A percentile compares a stretch with the other conserved stretches of the same genome.
These are phyloP conservation scores for Coreius guichenoti DNA, from an alignment of 2,797 vertebrate species.

Conservation along the genomic window DNA sequence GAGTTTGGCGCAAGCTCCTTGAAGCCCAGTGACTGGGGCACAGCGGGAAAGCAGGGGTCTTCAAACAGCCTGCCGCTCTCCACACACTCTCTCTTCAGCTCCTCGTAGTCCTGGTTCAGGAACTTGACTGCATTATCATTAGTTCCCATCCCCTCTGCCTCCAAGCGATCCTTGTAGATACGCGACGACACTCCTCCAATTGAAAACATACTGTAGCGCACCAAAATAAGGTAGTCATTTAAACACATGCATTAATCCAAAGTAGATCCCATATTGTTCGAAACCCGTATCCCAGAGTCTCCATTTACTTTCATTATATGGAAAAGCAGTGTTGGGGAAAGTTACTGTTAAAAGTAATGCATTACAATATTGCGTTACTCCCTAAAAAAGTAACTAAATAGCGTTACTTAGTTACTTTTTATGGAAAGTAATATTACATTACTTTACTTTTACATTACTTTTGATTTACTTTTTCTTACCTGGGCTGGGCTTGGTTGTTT, in stretches of 20 bases:
- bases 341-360: too few species aligned
- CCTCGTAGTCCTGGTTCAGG: slow-evolving; percentile 83
- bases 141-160: slow-evolving; percentile 80
- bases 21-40: slow-evolving; percentile 82
- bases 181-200: slow-evolving; percentile 77
- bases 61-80: slow-evolving; percentile 80
- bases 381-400: too few species aligned
- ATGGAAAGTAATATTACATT: too few species aligned
- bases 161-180: slow-evolving; percentile 78
- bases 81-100: slow-evolving; percentile 79
- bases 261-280: background rate
- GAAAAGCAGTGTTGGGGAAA: too few species aligned
- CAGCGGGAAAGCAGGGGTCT: slow-evolving; percentile 84
- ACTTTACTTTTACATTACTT: too few species aligned
- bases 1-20: slow-evolving; percentile 85
- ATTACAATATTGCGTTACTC: too few species aligned
- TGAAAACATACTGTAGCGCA: slow-evolving; percentile 67
- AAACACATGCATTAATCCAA: background rate
- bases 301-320: background rate
- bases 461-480: too few species aligned
- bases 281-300: background rate
- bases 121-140: slow-evolving; percentile 76
- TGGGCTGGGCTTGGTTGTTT: too few species aligned
- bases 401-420: too few species aligned
- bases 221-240: background rate